These are phyloP conservation scores for Trematomus loennbergii DNA, from an alignment of 2,113 vertebrate genomes.

Conservation along the genomic window DNA sequence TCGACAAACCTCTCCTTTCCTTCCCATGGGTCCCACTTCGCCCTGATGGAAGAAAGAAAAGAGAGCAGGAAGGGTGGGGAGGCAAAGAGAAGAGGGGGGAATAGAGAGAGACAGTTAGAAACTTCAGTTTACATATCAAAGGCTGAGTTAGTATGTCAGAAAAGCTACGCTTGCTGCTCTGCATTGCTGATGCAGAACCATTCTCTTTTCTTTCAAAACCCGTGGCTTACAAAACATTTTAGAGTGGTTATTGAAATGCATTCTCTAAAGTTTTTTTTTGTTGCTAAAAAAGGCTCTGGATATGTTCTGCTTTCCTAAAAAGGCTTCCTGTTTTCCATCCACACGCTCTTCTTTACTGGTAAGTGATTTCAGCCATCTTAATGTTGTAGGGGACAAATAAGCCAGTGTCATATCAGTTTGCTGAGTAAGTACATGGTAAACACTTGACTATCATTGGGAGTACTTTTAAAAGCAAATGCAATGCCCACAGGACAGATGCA, in stretches of 20 bases:
- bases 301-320: conserved; percentile 18
- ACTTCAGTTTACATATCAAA: conserved; percentile 71
- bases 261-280: conserved; percentile 14
- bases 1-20: conserved; percentile 86
- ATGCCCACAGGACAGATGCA: neutral
- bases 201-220: conserved; percentile 31
- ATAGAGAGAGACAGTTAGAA: conserved; percentile 61
- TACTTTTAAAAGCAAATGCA: neutral
- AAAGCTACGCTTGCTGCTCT: conserved; percentile 36
- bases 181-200: conserved; percentile 50
- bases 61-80: conserved; percentile 29
- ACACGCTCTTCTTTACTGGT: neutral
- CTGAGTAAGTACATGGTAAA: neutral
- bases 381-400: neutral
- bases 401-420: neutral
- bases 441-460: neutral
- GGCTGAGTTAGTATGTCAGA: conserved; percentile 61
- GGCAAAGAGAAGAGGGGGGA: conserved; percentile 33
- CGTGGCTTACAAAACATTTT: conserved; percentile 49
- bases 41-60: conserved; percentile 77
- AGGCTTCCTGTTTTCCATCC: conserved; percentile 12
- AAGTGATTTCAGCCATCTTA: conserved; percentile 5
- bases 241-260: conserved; percentile 40
- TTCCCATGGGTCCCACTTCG: conserved; percentile 80
- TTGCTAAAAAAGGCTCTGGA: conserved; percentile 27